Evolutionary conservation across 2,113 vertebrate species (phyloP), one percentile per base, ranked within the genome.

Genomic region (Sylvilagus bachmani): DNA sequence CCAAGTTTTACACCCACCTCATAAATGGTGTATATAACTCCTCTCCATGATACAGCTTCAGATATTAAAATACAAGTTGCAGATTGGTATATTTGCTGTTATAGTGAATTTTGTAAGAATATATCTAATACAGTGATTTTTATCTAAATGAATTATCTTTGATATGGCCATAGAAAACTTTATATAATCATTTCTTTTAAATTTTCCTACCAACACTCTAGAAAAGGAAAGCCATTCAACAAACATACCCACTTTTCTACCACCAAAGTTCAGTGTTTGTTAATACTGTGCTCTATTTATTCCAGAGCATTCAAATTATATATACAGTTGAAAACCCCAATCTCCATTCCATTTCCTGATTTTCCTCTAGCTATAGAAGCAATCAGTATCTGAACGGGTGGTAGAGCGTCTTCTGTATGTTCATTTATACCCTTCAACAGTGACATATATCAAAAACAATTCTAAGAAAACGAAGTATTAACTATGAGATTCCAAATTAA

Each of bases 81-180:
- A 64, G 0, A 29, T 58, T 82, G n/a, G 2, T 58, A 19, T 3
- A 25, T 51, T 88, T 36, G 19, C 71, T 80, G 79, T 51, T 78
- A n/a, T 36, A 19, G 31, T 64, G 66, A 95, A 66, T 73, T 96
- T 36, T 91, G 29, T 38, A 67, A 51, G 61, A 94, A 49, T 67
- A 75, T 36, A 92, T 0, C 2, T 88, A 92, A 81, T 80, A 31
- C 17, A 0, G 62, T 61, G 77, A 85, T 0, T 82, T 97, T 80
- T 88, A 7, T 21, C 78, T 25, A 92, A 95, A 96, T 81, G 87
- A 97, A 93, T 89, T 96, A 33, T 96, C 86, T 97, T 97, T 97
- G 91, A 96, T 92, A 82, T 96, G 80, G 94, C 94, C 85, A 96
- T 87, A 64, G 61, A 69, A 96, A 89, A 89, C 14, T 29, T 75